Evolutionary conservation across 2,888 invertebrate species (phyloP).

Genomic region (Bunonema sp.): DNA sequence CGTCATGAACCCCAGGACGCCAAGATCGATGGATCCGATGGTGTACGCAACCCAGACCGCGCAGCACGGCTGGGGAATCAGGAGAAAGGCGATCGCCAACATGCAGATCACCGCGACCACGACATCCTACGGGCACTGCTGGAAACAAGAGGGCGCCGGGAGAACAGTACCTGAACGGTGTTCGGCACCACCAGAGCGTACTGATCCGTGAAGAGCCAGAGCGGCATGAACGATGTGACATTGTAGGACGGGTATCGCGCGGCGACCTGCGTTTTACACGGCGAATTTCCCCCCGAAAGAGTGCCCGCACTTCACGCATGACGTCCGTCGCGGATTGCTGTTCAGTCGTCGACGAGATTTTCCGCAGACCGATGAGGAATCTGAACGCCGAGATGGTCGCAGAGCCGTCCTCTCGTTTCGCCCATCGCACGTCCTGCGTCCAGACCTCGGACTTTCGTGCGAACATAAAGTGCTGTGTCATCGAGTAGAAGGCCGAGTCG

Average conservation of each 20-base stretch:
- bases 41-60: conserved; percentile 78
- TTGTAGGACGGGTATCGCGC: conserved; percentile 17
- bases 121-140: conserved; percentile 12
- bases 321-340: conserved; percentile 25
- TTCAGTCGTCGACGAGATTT: conserved; percentile 22
- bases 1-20: conserved; percentile 85
- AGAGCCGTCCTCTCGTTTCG: conserved; percentile 4
- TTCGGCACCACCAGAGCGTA: conserved; percentile 35
- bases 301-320: conserved; percentile 17
- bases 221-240: conserved; percentile 35
- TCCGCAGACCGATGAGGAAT: conserved; percentile 28
- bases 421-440: conserved; percentile 21
- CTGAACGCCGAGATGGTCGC: conserved; percentile 7
- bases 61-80: conserved; percentile 79
- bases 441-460: conserved; percentile 21
- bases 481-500: conserved; percentile 27
- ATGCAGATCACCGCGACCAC: conserved; percentile 64
- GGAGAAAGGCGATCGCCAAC: conserved; percentile 80
- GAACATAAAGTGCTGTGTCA: conserved; percentile 34
- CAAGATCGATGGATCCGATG: conserved; percentile 76
- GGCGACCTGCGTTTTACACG: conserved; percentile 14
- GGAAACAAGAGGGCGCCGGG: background rate
- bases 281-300: too few relatives aligned
- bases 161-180: conserved; percentile 14
- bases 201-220: conserved; percentile 40